Conservation (phyloP, 1,140 invertebrate species). For the Vollenhovia emeryi region DNA sequence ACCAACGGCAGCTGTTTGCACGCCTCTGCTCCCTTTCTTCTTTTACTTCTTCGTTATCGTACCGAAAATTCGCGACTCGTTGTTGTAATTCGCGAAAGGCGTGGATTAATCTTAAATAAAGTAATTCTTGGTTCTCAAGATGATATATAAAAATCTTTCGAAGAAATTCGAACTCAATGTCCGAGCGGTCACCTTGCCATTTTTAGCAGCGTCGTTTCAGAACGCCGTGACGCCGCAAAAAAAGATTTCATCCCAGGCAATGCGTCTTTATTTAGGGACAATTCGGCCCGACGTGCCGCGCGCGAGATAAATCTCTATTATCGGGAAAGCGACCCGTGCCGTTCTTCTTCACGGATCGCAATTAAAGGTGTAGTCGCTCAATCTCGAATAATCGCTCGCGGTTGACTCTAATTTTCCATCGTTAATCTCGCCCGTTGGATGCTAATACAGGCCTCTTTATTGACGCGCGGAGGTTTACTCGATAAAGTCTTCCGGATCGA, state of each 20-base stretch:
- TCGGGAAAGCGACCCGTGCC: slow-evolving; percentile 11
- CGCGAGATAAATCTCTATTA: slow-evolving; percentile 54
- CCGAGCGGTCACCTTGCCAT: background rate
- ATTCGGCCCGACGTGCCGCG: slow-evolving; percentile 10
- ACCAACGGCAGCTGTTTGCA: background rate
- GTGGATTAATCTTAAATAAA: background rate
- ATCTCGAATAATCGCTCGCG: slow-evolving; percentile 16
- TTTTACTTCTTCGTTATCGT: background rate
- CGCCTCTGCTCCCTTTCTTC: no score
- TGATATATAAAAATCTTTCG: no score
- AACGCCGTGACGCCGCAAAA: slow-evolving; percentile 1
- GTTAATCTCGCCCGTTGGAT: slow-evolving; percentile 3
- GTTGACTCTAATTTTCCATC: slow-evolving; percentile 15
- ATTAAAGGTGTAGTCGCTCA: slow-evolving; percentile 29
- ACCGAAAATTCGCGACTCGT: background rate
- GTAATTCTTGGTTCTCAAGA: background rate
- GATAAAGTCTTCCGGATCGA: background rate
- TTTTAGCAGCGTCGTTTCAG: background rate
- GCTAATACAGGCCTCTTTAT: background rate
- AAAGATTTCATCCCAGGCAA: slow-evolving; percentile 38
- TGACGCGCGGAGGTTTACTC: background rate
- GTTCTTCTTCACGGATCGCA: slow-evolving; percentile 10
- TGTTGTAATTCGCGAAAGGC: background rate
- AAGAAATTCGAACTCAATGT: slow-evolving; percentile 8
- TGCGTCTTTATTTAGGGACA: slow-evolving; percentile 53